Evolutionary conservation across 2,888 invertebrate species (phyloP), one percentile per base, ranked within the genome.

Genomic region (Sialis lutaria): DNA sequence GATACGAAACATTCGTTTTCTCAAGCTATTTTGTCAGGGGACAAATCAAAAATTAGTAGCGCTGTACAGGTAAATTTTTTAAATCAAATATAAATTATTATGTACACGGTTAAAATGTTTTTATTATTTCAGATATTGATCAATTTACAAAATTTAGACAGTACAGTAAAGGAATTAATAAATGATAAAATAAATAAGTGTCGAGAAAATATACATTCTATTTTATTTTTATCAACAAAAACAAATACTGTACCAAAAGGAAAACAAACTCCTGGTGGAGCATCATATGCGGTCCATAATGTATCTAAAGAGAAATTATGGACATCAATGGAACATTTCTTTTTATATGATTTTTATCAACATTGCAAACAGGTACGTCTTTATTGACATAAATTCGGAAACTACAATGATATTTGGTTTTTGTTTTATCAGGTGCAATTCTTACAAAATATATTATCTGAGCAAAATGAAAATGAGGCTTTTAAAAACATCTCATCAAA

Each of bases 281-380:
- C 76, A 1, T 65, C 73, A 34, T 52, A 64, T 30, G 54, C 58
- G 10, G 32, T 31, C 10, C 58, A 62, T 31, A 62, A 63, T 52
- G 63, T 74, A 45, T 72, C 80, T 55, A 64, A 80, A 50, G 73
- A 69, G 39, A 72, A 83, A 57, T 72, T 95, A 5, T 95, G 93
- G 92, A 79, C 82, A 50, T 89, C 88, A 55, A 74, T 95, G 57
- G 91, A 93, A 59, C 84, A 82, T 64, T 67, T 89, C 6, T 84
- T 91, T 59, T 83, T 85, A 58, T 77, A 79, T 49, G 78, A 80
- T 49, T 73, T 87, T 39, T 81, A 74, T 55, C 74, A 75, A 48
- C 75, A 77, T 53, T 85, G 85, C 59, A 73, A 76, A 51, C 85
- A 85, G 65, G 77, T 79, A 50, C 48, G 50, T 40, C 31, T 48